Evolutionary conservation across 1,140 invertebrate genomes (phyloP).

Genomic region (Sipha flava): DNA sequence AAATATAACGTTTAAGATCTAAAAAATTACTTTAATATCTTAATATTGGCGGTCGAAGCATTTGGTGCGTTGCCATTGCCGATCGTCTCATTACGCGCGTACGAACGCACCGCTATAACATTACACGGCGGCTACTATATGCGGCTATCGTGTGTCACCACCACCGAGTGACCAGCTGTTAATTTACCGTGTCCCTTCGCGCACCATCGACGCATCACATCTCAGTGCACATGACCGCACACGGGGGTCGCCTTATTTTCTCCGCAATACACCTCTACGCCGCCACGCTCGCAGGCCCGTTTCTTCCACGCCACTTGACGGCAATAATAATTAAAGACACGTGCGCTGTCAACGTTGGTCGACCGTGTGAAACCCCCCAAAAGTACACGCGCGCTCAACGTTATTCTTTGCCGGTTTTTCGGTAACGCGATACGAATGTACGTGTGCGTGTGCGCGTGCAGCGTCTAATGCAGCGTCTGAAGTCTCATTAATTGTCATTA

Average conservation of each 20-base stretch:
- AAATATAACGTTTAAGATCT: too few species aligned
- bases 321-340: background rate
- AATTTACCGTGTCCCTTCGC: background rate
- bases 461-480: background rate
- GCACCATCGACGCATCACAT: background rate
- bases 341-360: background rate
- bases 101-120: background rate
- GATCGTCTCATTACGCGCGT: background rate
- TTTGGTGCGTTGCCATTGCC: background rate
- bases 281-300: background rate
- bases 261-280: background rate
- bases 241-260: background rate
- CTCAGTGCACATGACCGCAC: background rate
- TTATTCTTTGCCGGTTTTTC: background rate
- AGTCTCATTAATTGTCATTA: background rate
- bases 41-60: background rate
- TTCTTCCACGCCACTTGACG: background rate
- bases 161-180: conserved; percentile 9
- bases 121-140: background rate
- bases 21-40: background rate
- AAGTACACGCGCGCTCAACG: background rate
- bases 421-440: background rate
- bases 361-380: background rate
- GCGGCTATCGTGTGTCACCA: conserved; percentile 5
- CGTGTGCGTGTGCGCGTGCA: too few species aligned